These are phyloP conservation scores for Erpetoichthys calabaricus DNA, from an alignment of 2,797 vertebrate species.

Conservation along the genomic window DNA sequence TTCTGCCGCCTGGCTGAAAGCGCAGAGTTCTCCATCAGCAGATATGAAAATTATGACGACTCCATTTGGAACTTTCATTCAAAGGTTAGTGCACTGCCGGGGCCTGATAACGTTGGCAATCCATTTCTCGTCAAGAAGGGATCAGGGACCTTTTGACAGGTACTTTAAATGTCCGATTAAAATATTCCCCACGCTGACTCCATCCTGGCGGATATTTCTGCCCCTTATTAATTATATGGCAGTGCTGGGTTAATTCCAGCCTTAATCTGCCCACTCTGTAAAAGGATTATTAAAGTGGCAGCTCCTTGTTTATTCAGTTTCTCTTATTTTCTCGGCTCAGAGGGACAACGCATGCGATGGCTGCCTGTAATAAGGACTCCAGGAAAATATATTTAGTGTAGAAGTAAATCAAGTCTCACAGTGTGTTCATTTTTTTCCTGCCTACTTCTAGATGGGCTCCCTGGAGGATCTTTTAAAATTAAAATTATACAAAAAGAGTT, in stretches of 20 bases:
- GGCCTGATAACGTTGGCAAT: conserved; percentile 63
- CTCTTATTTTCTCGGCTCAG: too few species aligned
- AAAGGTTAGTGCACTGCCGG: conserved; percentile 63
- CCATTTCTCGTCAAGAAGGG: conserved; percentile 60
- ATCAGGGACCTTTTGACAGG: conserved; percentile 66
- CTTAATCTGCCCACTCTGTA: conserved; percentile 52
- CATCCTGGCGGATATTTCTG: conserved; percentile 51
- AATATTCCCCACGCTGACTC: conserved; percentile 54
- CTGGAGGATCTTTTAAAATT: too few species aligned
- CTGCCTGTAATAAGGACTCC: too few species aligned
- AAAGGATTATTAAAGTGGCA: conserved; percentile 40
- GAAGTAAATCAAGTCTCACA: neutral
- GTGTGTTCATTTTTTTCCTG: neutral
- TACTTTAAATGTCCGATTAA: conserved; percentile 65
- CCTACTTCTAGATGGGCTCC: too few species aligned
- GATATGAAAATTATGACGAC: conserved; percentile 86
- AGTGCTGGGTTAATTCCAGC: conserved; percentile 44
- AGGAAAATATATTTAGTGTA: too few species aligned
- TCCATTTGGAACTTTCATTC: conserved; percentile 86
- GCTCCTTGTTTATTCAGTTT: conserved; percentile 19
- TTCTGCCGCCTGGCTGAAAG: conserved; percentile 83
- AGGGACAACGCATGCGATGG: too few species aligned
- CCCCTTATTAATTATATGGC: conserved; percentile 51
- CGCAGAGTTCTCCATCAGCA: conserved; percentile 71
- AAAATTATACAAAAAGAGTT: too few species aligned